A percentile compares a stretch with the other conserved stretches of the same genome.
phyloP scores from a whole-genome alignment of 2,113 vertebrate genomes.

The Lonchura striata region DNA sequence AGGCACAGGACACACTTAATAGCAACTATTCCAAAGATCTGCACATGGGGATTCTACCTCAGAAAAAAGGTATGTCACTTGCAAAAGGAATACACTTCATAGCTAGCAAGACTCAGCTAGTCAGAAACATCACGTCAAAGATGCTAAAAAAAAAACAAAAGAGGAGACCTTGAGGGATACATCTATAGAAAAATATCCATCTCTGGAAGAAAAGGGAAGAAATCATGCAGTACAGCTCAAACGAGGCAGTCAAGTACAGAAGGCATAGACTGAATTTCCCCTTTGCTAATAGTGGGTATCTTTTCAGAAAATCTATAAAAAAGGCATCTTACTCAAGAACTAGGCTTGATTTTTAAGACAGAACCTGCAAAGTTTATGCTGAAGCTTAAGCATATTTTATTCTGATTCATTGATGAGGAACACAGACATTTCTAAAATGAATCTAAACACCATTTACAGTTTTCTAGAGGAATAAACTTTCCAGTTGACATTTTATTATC shows the following conservation, averaged over 20 bases:
- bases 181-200: neutral
- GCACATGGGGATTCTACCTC: neutral
- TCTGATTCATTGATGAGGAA: neutral
- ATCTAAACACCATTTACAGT: neutral
- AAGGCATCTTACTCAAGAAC: neutral
- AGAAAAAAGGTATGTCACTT: neutral
- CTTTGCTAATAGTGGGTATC: neutral
- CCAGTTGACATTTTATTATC: neutral
- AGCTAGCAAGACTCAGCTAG: neutral
- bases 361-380: neutral
- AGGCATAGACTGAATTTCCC: neutral
- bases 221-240: neutral
- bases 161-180: neutral
- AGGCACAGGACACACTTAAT: neutral
- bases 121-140: neutral
- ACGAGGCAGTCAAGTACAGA: rapidly evolving
- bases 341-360: neutral
- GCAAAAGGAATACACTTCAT: neutral
- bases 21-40: neutral
- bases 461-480: neutral
- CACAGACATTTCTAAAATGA: neutral
- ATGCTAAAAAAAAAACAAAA: neutral
- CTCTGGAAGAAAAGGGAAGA: neutral
- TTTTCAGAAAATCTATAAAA: neutral
- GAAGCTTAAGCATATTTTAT: neutral